phyloP scores from a whole-genome alignment of 30 jellyfish, hydroid and myxozoan genomes.

The Turritopsis rubra region DNA sequence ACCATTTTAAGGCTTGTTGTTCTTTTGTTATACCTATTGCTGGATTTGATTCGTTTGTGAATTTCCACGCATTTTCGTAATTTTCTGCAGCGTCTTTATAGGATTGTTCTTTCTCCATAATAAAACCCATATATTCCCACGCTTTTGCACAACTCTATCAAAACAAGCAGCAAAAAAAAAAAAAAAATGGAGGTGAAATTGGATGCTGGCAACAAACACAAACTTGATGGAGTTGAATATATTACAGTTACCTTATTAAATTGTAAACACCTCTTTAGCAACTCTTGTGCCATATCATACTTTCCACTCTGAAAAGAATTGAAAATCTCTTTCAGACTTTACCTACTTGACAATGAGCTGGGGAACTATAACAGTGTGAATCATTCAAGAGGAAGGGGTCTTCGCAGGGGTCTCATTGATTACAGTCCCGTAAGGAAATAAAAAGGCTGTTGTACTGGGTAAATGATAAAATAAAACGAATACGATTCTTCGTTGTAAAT shows the following conservation, averaged over 20 bases:
- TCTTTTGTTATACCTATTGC: conserved; percentile 99
- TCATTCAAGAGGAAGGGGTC: no score
- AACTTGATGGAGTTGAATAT: background rate
- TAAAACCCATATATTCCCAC: conserved; percentile 97
- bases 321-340: background rate
- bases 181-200: background rate
- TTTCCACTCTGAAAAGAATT: conserved; percentile 64
- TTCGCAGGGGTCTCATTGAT: no score
- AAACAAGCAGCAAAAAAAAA: no score
- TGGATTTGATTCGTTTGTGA: conserved; percentile 84
- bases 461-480: no score
- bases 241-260: conserved; percentile 62
- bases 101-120: conserved; percentile 96
- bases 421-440: no score
- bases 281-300: conserved; percentile 91
- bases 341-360: no score
- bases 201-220: background rate
- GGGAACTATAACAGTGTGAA: no score
- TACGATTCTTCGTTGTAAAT: no score
- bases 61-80: conserved; percentile 96
- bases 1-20: no score
- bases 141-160: conserved; percentile 94
- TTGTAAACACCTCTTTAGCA: conserved; percentile 64
- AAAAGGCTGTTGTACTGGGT: no score
- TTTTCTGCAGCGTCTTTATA: conserved; percentile 88